phyloP scores from a whole-genome alignment of 2,888 invertebrate species.

The Molorchus minor region DNA sequence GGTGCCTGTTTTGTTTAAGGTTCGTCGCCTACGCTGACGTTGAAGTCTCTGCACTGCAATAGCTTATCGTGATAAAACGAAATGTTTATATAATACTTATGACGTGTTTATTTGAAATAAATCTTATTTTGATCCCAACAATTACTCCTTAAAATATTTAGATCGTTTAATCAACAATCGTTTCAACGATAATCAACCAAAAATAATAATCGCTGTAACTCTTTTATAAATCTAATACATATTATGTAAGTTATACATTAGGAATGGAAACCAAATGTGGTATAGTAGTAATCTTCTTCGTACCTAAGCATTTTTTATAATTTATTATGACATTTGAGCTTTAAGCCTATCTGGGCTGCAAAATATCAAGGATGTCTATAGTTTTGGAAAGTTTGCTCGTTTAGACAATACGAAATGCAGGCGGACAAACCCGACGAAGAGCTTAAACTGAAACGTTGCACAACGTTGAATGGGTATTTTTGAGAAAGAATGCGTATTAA shows the following conservation, averaged over 20 bases:
- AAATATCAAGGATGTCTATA: slow-evolving; percentile 16
- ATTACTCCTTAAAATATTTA: no score
- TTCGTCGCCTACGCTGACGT: no score
- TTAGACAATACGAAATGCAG: not conserved
- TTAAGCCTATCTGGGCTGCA: not conserved
- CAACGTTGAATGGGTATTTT: not conserved
- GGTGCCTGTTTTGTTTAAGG: no score
- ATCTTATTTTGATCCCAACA: no score
- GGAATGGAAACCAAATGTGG: not conserved
- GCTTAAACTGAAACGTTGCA: slow-evolving; percentile 1
- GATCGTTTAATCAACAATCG: no score
- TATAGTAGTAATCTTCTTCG: slow-evolving; percentile 12
- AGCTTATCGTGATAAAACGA: no score
- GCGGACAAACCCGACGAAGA: not conserved
- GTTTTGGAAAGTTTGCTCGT: not conserved
- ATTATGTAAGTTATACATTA: slow-evolving; percentile 5
- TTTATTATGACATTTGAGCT: slow-evolving; percentile 19
- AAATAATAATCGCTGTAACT: no score
- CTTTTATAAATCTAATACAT: no score
- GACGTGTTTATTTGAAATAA: no score
- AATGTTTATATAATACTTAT: no score
- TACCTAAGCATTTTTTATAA: slow-evolving; percentile 5
- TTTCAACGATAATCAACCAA: no score
- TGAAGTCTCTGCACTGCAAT: no score
- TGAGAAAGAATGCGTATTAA: not conserved